Conservation (phyloP, 2,797 vertebrate genomes). For the Pachyuromys duprasi region DNA sequence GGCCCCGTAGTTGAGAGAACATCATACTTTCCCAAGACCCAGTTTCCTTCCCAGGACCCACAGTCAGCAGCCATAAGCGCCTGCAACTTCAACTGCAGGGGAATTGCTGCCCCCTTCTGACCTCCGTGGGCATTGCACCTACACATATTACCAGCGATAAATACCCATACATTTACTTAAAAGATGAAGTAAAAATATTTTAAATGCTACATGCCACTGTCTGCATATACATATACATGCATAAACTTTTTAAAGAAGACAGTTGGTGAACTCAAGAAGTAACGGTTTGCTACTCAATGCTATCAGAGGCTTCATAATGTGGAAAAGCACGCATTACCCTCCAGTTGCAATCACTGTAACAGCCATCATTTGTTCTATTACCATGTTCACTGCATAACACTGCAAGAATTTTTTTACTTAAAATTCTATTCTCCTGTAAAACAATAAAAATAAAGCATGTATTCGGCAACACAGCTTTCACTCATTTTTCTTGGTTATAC, state of each 20-base stretch:
- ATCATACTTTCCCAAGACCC: background rate
- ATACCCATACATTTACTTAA: background rate
- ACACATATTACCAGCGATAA: background rate
- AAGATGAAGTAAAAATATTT: background rate
- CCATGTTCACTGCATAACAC: background rate
- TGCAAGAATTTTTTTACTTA: background rate
- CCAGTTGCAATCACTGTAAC: background rate
- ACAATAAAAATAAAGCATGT: background rate
- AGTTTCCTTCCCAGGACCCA: background rate
- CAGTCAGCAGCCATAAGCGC: background rate
- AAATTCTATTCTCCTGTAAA: background rate
- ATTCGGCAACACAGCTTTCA: background rate
- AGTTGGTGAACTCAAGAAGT: background rate
- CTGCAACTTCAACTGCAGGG: background rate
- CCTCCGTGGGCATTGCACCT: background rate
- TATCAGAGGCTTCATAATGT: background rate
- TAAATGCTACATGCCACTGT: background rate
- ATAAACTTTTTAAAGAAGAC: background rate
- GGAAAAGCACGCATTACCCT: background rate
- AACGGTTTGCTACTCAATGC: background rate
- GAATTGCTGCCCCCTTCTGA: background rate
- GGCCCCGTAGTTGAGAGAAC: background rate
- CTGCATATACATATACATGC: background rate
- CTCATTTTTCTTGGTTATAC: background rate
- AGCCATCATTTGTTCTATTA: background rate